Evolutionary conservation across 1,140 invertebrate genomes (phyloP).

Genomic region (Steinernema feltiae): DNA sequence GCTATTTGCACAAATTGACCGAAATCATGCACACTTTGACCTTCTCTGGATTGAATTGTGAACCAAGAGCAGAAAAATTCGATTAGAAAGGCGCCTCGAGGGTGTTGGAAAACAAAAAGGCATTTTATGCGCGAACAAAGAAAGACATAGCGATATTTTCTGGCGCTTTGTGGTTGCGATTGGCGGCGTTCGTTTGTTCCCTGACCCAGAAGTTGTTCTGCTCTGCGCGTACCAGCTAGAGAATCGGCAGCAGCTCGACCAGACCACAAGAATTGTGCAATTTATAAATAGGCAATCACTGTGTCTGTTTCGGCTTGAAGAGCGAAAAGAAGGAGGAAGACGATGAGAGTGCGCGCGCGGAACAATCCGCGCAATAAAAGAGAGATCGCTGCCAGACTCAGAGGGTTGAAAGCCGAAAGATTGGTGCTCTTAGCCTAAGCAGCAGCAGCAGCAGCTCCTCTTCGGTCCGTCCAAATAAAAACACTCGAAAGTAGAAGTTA

Average conservation of each 20-base stretch:
- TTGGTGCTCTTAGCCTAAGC: not conserved
- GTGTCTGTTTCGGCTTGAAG: not conserved
- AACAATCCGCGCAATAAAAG: not conserved
- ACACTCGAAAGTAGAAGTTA: not conserved
- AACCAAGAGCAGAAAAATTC: not conserved
- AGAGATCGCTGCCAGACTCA: not conserved
- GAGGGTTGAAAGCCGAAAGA: not conserved
- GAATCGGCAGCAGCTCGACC: not conserved
- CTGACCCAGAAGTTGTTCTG: no score
- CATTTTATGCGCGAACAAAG: not conserved
- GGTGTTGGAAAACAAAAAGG: not conserved
- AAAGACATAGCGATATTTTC: constrained; percentile 1
- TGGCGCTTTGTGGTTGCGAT: not conserved
- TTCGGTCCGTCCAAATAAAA: not conserved
- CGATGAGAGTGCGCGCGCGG: not conserved
- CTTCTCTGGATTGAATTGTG: no score
- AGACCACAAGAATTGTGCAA: not conserved
- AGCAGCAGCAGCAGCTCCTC: not conserved
- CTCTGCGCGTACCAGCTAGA: not conserved
- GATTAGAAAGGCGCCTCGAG: not conserved
- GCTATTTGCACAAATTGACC: no score
- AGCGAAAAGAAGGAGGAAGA: not conserved
- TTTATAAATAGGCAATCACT: constrained; percentile 13
- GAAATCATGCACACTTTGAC: no score
- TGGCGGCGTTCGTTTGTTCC: no score